Evolutionary conservation across 2,888 invertebrate species (phyloP), one percentile per base, ranked within the genome.

Genomic region (Nomada goodeniana): DNA sequence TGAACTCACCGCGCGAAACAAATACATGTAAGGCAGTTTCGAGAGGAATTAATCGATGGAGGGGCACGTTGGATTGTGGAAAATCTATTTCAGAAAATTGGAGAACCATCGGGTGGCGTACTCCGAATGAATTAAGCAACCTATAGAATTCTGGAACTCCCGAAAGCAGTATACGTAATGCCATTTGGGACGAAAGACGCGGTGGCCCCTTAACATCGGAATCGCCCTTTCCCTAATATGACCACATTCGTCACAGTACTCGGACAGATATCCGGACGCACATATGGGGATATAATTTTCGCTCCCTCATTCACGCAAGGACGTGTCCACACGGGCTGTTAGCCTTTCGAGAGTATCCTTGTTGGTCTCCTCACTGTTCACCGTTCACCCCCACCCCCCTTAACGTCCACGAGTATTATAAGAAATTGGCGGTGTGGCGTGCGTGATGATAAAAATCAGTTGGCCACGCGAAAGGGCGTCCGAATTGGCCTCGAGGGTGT

Each of bases 361-460:
- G 53, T 26, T 47, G 47, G 50, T 61, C 74, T 69, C 67, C n/a
- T 65, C 60, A 10, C 42, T 23, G 59, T 70, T 67, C 67, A 61
- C 36, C 67, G 70, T 52, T 70, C 57, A 15, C 20, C 36, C 26
- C 26, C 18, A 4, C 7, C 23, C 20, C 23, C 13, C 20, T 52
- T 59, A 15, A 13, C 73, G 71, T 57, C 83, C 76, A 83, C 76
- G 73, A 86, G 79, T 82, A 80, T 79, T 82, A 68, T 59, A 82
- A 87, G 82, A 85, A 88, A 88, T 88, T 72, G 85, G 59, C 77
- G 81, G 80, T 76, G 84, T 79, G 82, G 82, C 82, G 71, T 75
- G 79, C 50, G 71, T 79, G 76, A 65, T 75, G 87, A 89, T 89
- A 89, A 90, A 89, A 90, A 90, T 90, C 90, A 89, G 89, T 88